Conservation (phyloP, 2,113 vertebrate species). For the Microcebus lehilahytsara region DNA sequence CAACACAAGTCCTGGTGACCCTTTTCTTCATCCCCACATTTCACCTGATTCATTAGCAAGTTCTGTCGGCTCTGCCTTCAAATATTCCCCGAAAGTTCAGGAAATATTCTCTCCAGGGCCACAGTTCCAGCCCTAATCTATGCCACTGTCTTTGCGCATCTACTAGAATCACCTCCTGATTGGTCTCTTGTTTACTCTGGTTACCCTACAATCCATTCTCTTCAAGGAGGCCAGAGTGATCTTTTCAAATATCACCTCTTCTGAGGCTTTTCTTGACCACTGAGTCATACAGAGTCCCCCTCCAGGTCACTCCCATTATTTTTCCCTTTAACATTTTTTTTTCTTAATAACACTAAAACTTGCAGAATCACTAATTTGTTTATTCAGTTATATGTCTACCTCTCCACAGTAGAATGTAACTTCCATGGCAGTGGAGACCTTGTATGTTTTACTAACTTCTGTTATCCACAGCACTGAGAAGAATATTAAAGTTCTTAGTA, state of each 20-base stretch:
- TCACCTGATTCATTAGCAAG: neutral
- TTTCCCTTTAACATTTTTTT: neutral
- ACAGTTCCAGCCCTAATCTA: neutral
- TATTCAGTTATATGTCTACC: neutral
- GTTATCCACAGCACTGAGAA: neutral
- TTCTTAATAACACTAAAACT: neutral
- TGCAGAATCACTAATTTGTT: neutral
- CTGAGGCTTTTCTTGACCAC: neutral
- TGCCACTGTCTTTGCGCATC: neutral
- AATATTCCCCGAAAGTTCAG: neutral
- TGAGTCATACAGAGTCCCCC: neutral
- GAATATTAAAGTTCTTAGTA: neutral
- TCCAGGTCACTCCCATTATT: neutral
- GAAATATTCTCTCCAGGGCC: neutral
- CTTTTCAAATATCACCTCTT: neutral
- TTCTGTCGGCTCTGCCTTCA: neutral
- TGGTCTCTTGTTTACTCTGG: neutral
- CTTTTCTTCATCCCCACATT: neutral
- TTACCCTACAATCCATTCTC: neutral
- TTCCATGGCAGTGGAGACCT: neutral
- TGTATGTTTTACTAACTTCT: neutral
- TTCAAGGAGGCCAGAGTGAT: neutral
- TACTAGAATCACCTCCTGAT: neutral
- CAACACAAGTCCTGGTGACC: neutral
- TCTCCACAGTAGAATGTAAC: neutral